phyloP scores from a whole-genome alignment of 2,888 invertebrate species.

The Aporophyla lueneburgensis region DNA sequence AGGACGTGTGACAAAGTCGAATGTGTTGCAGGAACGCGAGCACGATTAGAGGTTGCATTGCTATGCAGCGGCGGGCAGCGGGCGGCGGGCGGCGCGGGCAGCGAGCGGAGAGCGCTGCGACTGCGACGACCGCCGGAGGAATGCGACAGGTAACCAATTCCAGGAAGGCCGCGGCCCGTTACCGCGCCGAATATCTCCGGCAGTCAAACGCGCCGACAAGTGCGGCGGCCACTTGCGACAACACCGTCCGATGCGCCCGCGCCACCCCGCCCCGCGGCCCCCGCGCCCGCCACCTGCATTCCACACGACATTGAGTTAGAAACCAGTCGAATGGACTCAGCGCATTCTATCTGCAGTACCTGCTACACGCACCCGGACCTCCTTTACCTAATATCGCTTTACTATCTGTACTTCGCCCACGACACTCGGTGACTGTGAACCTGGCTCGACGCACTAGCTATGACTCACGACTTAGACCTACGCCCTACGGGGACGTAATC shows the following conservation, averaged over 20 bases:
- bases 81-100: constrained; percentile 68
- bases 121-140: constrained; percentile 85
- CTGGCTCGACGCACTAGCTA: constrained; percentile 37
- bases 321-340: constrained; percentile 86
- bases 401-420: constrained; percentile 61
- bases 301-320: constrained; percentile 89
- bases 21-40: constrained; percentile 72
- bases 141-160: constrained; percentile 91
- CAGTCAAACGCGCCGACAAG: constrained; percentile 90
- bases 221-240: constrained; percentile 90
- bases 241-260: constrained; percentile 85
- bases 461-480: constrained; percentile 60
- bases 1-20: constrained; percentile 63
- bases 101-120: constrained; percentile 71
- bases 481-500: constrained; percentile 58
- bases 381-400: constrained; percentile 69
- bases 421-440: constrained; percentile 49
- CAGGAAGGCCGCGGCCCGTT: constrained; percentile 90
- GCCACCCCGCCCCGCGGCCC: constrained; percentile 71
- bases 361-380: constrained; percentile 69
- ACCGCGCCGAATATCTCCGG: constrained; percentile 90
- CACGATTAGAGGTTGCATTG: constrained; percentile 80
- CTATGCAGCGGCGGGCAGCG: constrained; percentile 72
- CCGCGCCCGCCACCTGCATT: constrained; percentile 80
- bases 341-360: constrained; percentile 82